Conservation (phyloP, 2,113 vertebrate species). For the Vimba vimba region DNA sequence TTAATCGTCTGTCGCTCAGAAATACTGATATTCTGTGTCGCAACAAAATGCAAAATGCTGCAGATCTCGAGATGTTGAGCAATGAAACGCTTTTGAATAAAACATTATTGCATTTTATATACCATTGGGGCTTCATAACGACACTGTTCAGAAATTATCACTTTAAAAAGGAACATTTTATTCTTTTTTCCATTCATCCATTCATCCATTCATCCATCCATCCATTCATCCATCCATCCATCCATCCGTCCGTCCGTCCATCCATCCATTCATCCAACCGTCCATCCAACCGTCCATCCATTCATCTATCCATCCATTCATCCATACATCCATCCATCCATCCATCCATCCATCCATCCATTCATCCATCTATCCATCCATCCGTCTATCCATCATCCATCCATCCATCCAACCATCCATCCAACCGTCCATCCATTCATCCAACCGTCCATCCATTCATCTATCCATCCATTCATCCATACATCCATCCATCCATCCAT, state of each 20-base stretch:
- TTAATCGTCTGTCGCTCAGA: not conserved
- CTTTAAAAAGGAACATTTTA: not conserved
- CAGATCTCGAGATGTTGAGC: not conserved
- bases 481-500: too few species aligned
- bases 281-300: too few species aligned
- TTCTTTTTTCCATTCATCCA: too few species aligned
- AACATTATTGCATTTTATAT: not conserved
- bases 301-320: too few species aligned
- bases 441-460: too few species aligned
- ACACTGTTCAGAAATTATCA: not conserved
- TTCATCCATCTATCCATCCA: too few species aligned
- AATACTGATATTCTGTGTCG: not conserved
- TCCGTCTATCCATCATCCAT: too few species aligned
- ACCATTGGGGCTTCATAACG: not conserved
- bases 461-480: too few species aligned
- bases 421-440: too few species aligned
- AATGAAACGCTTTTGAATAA: not conserved
- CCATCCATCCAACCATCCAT: too few species aligned
- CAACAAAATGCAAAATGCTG: not conserved
- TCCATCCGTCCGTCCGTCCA: too few species aligned
- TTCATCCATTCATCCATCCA: accelerated
- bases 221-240: accelerated
- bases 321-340: too few species aligned
- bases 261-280: accelerated
- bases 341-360: accelerated